Percentiles rank a stretch among this genome's conserved stretches.
Evolutionary conservation across 2,113 vertebrate genomes (phyloP).

Genomic region (Kryptolebias marmoratus): DNA sequence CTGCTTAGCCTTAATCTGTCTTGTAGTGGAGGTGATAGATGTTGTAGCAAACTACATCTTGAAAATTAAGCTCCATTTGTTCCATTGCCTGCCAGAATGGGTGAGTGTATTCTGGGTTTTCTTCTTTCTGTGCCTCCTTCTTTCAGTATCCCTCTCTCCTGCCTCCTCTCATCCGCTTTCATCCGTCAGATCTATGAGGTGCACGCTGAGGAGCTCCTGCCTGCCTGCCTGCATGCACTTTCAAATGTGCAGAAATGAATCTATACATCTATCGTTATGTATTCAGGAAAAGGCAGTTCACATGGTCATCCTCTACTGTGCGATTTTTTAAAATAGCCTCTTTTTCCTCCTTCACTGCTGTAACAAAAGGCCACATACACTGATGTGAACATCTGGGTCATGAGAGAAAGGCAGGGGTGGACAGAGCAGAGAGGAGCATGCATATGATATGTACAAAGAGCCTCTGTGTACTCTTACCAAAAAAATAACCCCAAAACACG

Average conservation of each 20-base stretch:
- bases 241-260: constrained; percentile 9
- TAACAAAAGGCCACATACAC: constrained; percentile 42
- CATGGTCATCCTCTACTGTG: constrained; percentile 34
- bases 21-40: neutral
- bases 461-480: too few relatives aligned
- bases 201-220: constrained; percentile 20
- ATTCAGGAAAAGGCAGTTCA: constrained; percentile 17
- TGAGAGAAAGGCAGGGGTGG: constrained; percentile 31
- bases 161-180: constrained; percentile 28
- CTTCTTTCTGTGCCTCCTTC: constrained; percentile 5
- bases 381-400: constrained; percentile 54
- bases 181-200: constrained; percentile 21
- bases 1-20: constrained; percentile 1
- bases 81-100: constrained; percentile 21
- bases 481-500: too few relatives aligned
- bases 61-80: neutral
- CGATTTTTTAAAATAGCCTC: constrained; percentile 60
- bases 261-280: constrained; percentile 13
- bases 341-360: constrained; percentile 45
- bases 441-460: neutral
- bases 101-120: constrained; percentile 11
- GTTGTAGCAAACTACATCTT: neutral
- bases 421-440: constrained; percentile 2
- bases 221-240: constrained; percentile 34
- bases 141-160: constrained; percentile 5